These are phyloP conservation scores for Melanophora roralis DNA, from an alignment of 2,888 invertebrate genomes.

Conservation along the genomic window DNA sequence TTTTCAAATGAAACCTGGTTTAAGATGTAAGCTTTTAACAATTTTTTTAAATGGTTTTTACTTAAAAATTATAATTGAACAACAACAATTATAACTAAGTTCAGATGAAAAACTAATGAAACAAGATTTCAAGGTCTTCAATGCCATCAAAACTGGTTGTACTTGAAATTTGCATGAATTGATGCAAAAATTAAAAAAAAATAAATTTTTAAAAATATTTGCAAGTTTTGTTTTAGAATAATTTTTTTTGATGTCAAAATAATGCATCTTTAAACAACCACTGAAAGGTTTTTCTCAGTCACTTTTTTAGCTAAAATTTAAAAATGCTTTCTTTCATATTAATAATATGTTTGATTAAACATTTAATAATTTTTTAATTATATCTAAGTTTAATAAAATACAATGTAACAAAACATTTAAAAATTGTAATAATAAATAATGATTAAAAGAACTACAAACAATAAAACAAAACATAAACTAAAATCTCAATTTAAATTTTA, in stretches of 20 bases:
- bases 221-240: slow-evolving; percentile 67
- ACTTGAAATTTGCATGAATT: slow-evolving; percentile 65
- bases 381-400: no score
- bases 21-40: no score
- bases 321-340: no score
- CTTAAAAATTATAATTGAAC: slow-evolving; percentile 27
- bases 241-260: slow-evolving; percentile 64
- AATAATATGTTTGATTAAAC: no score
- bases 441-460: not conserved
- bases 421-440: no score
- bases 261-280: slow-evolving; percentile 15
- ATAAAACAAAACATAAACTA: slow-evolving; percentile 8
- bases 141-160: slow-evolving; percentile 67
- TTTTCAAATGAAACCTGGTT: no score
- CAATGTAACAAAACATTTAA: slow-evolving; percentile 43
- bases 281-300: slow-evolving; percentile 6
- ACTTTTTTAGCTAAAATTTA: no score
- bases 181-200: not conserved
- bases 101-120: slow-evolving; percentile 56
- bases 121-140: slow-evolving; percentile 66
- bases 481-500: not conserved
- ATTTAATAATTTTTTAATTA: no score
- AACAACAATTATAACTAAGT: slow-evolving; percentile 33
- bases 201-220: no score
- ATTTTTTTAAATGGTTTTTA: slow-evolving; percentile 11